phyloP scores from a whole-genome alignment of 2,113 vertebrate genomes.

The Sylvilagus bachmani region DNA sequence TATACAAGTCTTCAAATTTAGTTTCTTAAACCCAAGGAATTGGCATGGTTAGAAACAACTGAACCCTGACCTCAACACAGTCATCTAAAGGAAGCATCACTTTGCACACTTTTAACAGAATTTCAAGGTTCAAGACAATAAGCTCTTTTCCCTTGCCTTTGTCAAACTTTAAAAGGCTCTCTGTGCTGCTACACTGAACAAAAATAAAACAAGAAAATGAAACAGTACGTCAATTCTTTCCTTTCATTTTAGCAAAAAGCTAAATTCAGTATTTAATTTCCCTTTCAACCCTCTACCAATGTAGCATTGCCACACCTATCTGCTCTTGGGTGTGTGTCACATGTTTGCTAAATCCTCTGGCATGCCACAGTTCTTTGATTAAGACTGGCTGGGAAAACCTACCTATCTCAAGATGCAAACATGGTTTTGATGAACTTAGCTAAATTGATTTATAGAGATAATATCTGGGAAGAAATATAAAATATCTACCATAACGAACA shows the following conservation, averaged over 20 bases:
- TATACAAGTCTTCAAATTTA: not conserved
- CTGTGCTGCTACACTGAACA: not conserved
- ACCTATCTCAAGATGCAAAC: not conserved
- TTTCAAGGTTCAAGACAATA: not conserved
- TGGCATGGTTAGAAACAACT: not conserved
- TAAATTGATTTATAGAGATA: conserved; percentile 13
- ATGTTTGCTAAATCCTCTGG: not conserved
- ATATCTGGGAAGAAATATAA: not conserved
- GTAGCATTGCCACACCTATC: not conserved
- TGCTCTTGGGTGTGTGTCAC: not conserved
- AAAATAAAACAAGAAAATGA: conserved; percentile 5
- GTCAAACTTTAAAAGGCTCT: not conserved
- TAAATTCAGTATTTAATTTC: not conserved
- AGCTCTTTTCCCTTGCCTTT: not conserved
- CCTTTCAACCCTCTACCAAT: not conserved
- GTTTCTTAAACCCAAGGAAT: not conserved
- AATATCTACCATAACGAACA: not conserved
- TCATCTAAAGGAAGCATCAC: not conserved
- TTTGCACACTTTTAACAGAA: conserved; percentile 19
- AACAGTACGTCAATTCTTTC: not conserved
- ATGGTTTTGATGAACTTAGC: not conserved
- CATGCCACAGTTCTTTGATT: not conserved
- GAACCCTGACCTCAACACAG: not conserved
- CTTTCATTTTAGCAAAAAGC: conserved; percentile 41
- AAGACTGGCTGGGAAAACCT: not conserved